These are phyloP conservation scores for Conchocele bisecta DNA, from an alignment of 2,888 invertebrate species.

Conservation along the genomic window DNA sequence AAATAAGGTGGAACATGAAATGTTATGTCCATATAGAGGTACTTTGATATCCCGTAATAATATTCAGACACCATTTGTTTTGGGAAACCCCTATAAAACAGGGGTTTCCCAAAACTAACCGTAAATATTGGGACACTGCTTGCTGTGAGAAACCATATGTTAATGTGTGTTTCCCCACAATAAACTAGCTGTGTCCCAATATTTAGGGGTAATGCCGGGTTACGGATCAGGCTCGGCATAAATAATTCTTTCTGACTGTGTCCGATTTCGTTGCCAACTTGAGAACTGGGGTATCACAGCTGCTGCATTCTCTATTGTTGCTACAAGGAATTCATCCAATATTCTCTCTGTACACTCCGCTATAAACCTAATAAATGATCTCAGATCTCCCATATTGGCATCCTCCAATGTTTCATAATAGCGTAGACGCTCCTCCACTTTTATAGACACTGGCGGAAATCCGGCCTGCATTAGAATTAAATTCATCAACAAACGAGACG, in stretches of 20 bases:
- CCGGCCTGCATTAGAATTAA: constrained; percentile 95
- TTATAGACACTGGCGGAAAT: constrained; percentile 97
- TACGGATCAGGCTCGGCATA: constrained; percentile 39
- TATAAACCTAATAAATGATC: constrained; percentile 98
- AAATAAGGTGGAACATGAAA: too few species aligned
- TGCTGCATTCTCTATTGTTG: constrained; percentile 66
- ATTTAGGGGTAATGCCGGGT: too few species aligned
- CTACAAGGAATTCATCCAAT: constrained; percentile 90
- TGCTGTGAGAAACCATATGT: too few species aligned
- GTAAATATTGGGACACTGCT: too few species aligned
- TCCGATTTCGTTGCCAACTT: constrained; percentile 28
- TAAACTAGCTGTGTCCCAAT: too few species aligned
- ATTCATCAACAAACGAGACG: constrained; percentile 97
- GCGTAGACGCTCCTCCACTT: constrained; percentile 89
- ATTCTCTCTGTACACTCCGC: constrained; percentile 94
- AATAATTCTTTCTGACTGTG: constrained; percentile 39
- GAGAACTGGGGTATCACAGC: constrained; percentile 51
- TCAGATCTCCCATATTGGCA: constrained; percentile 96
- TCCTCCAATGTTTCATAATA: constrained; percentile 93
- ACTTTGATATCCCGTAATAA: too few species aligned
- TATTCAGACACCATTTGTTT: too few species aligned
- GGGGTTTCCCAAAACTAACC: too few species aligned
- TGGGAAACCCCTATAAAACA: too few species aligned
- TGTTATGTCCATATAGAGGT: too few species aligned
- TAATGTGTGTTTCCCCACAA: too few species aligned